phyloP scores from a whole-genome alignment of 2,113 vertebrate genomes.

The Tenrec ecaudatus region DNA sequence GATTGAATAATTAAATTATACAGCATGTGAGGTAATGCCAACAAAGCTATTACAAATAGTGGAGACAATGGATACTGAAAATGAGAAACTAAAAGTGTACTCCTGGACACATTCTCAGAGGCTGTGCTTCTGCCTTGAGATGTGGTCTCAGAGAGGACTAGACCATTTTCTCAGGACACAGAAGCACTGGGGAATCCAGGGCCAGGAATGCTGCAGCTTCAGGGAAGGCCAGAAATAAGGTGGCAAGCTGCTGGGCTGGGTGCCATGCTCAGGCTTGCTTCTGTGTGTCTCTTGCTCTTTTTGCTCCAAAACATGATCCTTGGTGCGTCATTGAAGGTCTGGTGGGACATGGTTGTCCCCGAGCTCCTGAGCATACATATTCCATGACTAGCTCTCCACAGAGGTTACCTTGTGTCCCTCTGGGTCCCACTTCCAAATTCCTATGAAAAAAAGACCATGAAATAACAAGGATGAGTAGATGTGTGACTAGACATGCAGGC shows the following conservation, averaged over 20 bases:
- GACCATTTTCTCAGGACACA: not conserved
- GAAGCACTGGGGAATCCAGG: not conserved
- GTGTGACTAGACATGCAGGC: too few relatives aligned
- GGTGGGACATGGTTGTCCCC: not conserved
- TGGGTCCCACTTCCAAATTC: not conserved
- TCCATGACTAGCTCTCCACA: not conserved
- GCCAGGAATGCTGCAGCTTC: not conserved
- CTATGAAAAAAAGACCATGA: not conserved
- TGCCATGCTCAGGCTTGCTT: rapidly evolving
- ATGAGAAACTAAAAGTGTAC: rapidly evolving
- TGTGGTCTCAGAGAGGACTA: not conserved
- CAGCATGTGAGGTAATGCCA: too few relatives aligned
- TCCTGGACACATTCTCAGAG: not conserved
- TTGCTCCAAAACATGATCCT: not conserved
- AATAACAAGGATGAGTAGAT: too few relatives aligned
- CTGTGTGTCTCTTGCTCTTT: not conserved
- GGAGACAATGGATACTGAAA: not conserved
- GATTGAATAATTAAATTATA: too few relatives aligned
- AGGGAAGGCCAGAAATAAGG: not conserved
- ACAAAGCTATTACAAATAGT: not conserved
- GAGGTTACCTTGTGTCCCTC: not conserved
- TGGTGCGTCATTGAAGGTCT: not conserved
- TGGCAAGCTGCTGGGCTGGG: not conserved
- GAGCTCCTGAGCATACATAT: not conserved
- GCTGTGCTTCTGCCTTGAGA: not conserved